Evolutionary conservation across 2,888 invertebrate species (phyloP).

Genomic region (Ectropis crepuscularia): DNA sequence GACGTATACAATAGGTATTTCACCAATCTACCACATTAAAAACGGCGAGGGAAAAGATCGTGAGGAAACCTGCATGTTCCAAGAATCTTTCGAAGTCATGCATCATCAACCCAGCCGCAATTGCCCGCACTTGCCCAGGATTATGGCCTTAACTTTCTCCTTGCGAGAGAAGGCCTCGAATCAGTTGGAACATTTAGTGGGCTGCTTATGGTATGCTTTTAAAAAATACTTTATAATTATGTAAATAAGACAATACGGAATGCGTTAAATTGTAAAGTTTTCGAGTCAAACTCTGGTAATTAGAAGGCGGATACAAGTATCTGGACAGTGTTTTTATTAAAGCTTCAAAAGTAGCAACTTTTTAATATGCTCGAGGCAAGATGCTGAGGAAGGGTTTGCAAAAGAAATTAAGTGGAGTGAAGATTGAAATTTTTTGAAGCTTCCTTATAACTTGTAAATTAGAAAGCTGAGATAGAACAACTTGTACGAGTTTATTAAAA

Average conservation of each 20-base stretch:
- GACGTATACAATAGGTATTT: no score
- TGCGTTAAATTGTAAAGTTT: conserved; percentile 46
- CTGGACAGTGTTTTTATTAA: conserved; percentile 42
- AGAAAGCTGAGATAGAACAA: conserved; percentile 15
- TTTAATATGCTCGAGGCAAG: conserved; percentile 37
- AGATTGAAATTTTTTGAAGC: conserved; percentile 30
- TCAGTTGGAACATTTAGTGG: no score
- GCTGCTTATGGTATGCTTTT: no score
- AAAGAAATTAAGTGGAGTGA: conserved; percentile 36
- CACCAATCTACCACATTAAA: no score
- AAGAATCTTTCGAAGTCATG: no score
- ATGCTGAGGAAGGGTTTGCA: conserved; percentile 34
- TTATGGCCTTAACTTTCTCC: no score
- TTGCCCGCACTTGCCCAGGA: no score
- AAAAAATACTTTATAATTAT: background rate
- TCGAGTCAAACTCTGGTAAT: conserved; percentile 34
- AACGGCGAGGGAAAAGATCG: no score
- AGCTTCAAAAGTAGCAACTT: conserved; percentile 38
- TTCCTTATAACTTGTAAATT: conserved; percentile 29
- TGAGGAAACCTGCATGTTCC: no score
- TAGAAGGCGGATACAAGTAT: conserved; percentile 38
- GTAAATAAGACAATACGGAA: conserved; percentile 51
- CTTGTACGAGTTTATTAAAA: conserved; percentile 16
- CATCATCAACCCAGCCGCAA: no score
- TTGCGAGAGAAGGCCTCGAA: no score